Percentiles rank a stretch among this genome's conserved stretches.
These are phyloP conservation scores for Julus scanicus DNA, from an alignment of 2,888 invertebrate species.

Conservation along the genomic window DNA sequence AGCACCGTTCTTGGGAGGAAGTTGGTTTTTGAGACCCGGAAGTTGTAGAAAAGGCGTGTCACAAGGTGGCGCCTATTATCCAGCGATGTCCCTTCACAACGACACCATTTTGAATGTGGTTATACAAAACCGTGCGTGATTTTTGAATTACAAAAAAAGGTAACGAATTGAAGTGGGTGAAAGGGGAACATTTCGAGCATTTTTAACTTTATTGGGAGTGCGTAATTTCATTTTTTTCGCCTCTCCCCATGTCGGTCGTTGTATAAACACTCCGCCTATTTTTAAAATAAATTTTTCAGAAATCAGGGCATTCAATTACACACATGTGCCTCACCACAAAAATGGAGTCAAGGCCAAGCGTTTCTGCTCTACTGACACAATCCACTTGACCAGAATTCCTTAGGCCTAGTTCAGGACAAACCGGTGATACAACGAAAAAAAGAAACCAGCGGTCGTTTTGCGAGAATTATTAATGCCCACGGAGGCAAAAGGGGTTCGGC, in stretches of 20 bases:
- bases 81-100: too few species aligned
- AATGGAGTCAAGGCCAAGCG: conserved; percentile 53
- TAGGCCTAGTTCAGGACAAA: conserved; percentile 37
- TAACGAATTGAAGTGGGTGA: not conserved
- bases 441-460: not conserved
- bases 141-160: not conserved
- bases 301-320: conserved; percentile 33
- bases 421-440: not conserved
- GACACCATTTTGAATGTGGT: too few species aligned
- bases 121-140: too few species aligned
- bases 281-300: conserved; percentile 12
- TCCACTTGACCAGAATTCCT: conserved; percentile 54
- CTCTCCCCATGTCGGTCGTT: not conserved
- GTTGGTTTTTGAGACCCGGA: not conserved
- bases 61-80: not conserved
- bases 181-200: not conserved
- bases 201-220: not conserved
- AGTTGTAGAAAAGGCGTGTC: not conserved
- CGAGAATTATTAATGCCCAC: not conserved
- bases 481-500: conserved; percentile 25
- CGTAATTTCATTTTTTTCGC: not conserved
- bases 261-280: conserved; percentile 4
- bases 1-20: not conserved
- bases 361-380: conserved; percentile 53
- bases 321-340: conserved; percentile 33